A percentile compares a stretch with the other conserved stretches of the same genome.
phyloP scores from a whole-genome alignment of 35 echinoderm and acorn worm species.

The Ophiothrix spiculata region DNA sequence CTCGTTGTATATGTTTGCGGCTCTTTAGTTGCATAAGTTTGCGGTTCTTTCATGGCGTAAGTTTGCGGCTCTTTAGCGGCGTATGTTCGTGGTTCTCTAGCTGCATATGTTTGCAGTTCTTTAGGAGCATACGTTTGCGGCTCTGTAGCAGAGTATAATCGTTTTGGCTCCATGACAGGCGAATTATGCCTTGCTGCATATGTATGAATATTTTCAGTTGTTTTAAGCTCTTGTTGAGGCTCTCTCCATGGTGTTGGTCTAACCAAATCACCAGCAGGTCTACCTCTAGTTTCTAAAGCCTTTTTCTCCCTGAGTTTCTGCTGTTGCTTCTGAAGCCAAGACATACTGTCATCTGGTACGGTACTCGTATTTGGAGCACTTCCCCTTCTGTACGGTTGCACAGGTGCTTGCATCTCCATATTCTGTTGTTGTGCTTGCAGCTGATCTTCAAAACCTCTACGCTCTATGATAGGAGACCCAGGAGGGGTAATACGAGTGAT shows the following conservation, averaged over 20 bases:
- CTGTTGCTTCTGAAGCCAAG: slow-evolving; percentile 52
- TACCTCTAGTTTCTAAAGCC: background rate
- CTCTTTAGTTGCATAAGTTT: background rate
- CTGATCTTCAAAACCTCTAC: background rate
- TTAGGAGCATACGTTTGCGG: background rate
- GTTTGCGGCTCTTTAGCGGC: background rate
- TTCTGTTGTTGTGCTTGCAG: background rate
- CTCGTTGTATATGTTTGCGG: background rate
- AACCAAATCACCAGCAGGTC: background rate
- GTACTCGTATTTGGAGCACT: background rate
- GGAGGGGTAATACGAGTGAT: slow-evolving; percentile 28
- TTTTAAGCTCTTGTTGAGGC: background rate
- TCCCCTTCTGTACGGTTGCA: background rate
- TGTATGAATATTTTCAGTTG: background rate
- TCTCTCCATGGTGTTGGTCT: background rate
- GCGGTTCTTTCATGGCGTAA: background rate
- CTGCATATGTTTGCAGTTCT: background rate
- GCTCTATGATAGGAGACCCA: background rate
- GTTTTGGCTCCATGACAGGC: too few species aligned
- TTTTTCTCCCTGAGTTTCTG: slow-evolving; percentile 53
- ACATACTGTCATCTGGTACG: slow-evolving; percentile 29
- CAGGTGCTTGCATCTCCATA: background rate
- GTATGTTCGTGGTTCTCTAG: background rate
- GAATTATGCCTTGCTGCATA: background rate
- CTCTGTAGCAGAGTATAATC: background rate